Evolutionary conservation across 35 echinoderm and acorn worm species (phyloP).

Genomic region (Holothuria glaberrima): DNA sequence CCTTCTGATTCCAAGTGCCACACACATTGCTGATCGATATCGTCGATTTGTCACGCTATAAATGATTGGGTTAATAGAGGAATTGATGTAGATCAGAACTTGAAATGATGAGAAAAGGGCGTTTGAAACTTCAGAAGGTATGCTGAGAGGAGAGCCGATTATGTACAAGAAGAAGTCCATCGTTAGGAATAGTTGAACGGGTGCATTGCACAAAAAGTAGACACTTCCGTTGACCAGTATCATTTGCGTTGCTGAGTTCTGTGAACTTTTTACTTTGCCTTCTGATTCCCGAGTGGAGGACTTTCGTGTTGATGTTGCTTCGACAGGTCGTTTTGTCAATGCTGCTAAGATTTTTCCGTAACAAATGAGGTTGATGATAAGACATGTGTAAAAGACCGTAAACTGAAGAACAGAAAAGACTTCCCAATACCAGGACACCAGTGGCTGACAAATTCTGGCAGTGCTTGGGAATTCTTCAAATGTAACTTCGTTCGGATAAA

Average conservation of each 20-base stretch:
- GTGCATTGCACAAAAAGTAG: constrained; percentile 34
- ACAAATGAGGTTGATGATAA: constrained; percentile 9
- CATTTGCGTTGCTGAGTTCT: background rate
- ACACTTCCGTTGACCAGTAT: constrained; percentile 31
- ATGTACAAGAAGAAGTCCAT: background rate
- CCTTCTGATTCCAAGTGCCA: no score
- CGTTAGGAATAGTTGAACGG: background rate
- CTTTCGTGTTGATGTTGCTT: background rate
- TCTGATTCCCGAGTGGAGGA: background rate
- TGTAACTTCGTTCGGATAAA: background rate
- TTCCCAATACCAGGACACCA: background rate
- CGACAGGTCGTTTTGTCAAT: background rate
- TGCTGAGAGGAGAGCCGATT: background rate
- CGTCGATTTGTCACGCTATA: constrained; percentile 21
- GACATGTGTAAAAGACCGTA: constrained; percentile 9
- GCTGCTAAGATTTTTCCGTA: background rate
- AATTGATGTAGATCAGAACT: background rate
- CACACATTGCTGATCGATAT: background rate
- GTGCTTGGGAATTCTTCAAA: background rate
- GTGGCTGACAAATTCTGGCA: background rate
- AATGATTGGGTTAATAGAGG: background rate
- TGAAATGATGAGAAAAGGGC: background rate
- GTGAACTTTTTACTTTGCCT: background rate
- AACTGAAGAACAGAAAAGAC: background rate
- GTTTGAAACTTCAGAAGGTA: background rate